Evolutionary conservation across 1,140 invertebrate genomes (phyloP).

Genomic region (Drosophila lacteicornis): DNA sequence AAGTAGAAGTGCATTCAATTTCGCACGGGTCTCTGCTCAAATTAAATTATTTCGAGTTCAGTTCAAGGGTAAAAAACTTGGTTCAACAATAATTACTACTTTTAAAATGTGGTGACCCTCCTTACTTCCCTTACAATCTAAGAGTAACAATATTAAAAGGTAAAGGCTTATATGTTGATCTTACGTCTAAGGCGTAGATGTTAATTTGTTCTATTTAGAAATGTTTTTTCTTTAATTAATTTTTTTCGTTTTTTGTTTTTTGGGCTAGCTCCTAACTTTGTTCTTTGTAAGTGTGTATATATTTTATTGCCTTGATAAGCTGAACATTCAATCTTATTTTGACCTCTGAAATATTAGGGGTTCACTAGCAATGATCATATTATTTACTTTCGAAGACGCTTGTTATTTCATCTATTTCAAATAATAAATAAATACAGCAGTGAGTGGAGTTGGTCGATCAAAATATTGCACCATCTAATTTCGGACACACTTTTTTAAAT

Average conservation of each 20-base stretch:
- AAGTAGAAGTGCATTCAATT: neutral
- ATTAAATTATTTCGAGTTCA: slow-evolving; percentile 26
- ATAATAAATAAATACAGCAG: slow-evolving; percentile 27
- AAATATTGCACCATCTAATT: slow-evolving; percentile 41
- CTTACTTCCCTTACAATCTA: slow-evolving; percentile 29
- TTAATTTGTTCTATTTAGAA: slow-evolving; percentile 62
- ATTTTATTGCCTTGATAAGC: slow-evolving; percentile 29
- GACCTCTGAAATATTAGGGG: slow-evolving; percentile 14
- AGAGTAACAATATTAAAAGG: slow-evolving; percentile 50
- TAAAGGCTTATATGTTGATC: slow-evolving; percentile 30
- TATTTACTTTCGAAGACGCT: slow-evolving; percentile 22
- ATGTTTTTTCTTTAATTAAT: slow-evolving; percentile 10
- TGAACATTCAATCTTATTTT: slow-evolving; percentile 18
- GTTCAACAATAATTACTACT: slow-evolving; percentile 38
- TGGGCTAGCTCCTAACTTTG: slow-evolving; percentile 58
- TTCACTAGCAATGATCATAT: slow-evolving; percentile 8
- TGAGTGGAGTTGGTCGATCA: slow-evolving; percentile 36
- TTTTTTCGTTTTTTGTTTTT: slow-evolving; percentile 5
- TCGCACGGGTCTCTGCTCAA: neutral
- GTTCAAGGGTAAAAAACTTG: slow-evolving; percentile 26
- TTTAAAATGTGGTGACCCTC: slow-evolving; percentile 19
- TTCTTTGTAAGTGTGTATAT: slow-evolving; percentile 29
- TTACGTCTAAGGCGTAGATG: slow-evolving; percentile 30
- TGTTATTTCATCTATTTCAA: slow-evolving; percentile 18
- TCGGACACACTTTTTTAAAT: slow-evolving; percentile 23